Evolutionary conservation across 2,113 vertebrate genomes (phyloP).

Genomic region (Crotophaga sulcirostris): DNA sequence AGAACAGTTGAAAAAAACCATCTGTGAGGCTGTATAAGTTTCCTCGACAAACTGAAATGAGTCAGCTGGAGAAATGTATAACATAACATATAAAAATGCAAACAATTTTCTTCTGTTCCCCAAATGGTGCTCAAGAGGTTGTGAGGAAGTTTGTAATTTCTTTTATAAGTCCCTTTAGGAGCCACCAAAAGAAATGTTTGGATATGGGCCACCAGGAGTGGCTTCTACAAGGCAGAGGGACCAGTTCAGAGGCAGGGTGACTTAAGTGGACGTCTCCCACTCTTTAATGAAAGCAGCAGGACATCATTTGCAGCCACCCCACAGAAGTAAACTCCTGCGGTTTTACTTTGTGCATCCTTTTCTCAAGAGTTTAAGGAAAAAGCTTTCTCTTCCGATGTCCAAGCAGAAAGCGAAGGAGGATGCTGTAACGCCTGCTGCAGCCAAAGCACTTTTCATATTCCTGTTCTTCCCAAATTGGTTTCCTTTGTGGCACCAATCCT

Average conservation of each 20-base stretch:
- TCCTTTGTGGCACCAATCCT: slow-evolving; percentile 8
- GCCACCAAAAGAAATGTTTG: slow-evolving; percentile 25
- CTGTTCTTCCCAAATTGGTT: background rate
- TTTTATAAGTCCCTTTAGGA: slow-evolving; percentile 40
- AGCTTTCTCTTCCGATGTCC: background rate
- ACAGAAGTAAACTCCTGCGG: background rate
- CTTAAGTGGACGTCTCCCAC: background rate
- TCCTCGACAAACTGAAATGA: slow-evolving; percentile 17
- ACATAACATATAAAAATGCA: slow-evolving; percentile 40
- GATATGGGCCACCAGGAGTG: background rate
- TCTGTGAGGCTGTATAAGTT: background rate
- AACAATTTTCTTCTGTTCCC: slow-evolving; percentile 30
- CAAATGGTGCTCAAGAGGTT: background rate
- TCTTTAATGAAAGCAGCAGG: background rate
- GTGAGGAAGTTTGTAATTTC: slow-evolving; percentile 55
- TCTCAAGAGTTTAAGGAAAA: background rate
- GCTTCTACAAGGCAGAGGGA: background rate
- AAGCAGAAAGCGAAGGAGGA: background rate
- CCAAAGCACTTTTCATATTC: background rate
- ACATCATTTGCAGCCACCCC: background rate
- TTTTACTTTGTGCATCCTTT: background rate
- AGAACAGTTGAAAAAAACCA: background rate
- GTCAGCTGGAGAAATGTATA: slow-evolving; percentile 7
- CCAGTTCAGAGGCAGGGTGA: background rate
- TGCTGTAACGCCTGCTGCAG: background rate